A percentile compares a stretch with the other conserved stretches of the same genome.
Evolutionary conservation across 2,797 vertebrate species (phyloP).

Genomic region (Sternarchorhynchus goeldii): DNA sequence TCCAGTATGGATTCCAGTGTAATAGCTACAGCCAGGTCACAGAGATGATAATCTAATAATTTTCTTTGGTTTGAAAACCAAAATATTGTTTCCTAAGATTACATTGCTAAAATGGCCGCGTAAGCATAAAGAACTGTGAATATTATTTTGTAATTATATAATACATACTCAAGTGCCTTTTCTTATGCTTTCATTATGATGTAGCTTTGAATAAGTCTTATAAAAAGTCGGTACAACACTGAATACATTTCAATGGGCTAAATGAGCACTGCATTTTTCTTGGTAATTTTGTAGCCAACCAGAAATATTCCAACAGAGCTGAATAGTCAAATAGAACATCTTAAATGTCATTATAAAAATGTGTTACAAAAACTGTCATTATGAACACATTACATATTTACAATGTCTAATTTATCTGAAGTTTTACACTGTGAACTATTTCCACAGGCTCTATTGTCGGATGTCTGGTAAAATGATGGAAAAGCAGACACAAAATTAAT

Average conservation of each 20-base stretch:
- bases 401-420: constrained; percentile 6
- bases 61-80: constrained; percentile 26
- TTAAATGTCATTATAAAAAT: constrained; percentile 20
- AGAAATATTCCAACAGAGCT: neutral
- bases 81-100: constrained; percentile 46
- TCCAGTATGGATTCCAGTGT: constrained; percentile 19
- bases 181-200: neutral
- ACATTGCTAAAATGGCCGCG: constrained; percentile 14
- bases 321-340: neutral
- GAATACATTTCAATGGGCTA: constrained; percentile 8
- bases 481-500: neutral
- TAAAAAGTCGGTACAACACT: constrained; percentile 13
- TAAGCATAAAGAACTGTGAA: constrained; percentile 15
- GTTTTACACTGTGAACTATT: neutral
- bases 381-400: constrained; percentile 24
- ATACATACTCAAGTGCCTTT: constrained; percentile 37
- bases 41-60: too few species aligned
- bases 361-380: neutral
- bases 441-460: neutral
- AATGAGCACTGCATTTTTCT: neutral
- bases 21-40: neutral
- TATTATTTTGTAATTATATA: constrained; percentile 21
- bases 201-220: neutral
- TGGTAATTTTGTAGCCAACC: neutral
- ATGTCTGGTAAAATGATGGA: neutral